Percentiles rank a stretch among this genome's conserved stretches.
Conservation (phyloP, 2,888 invertebrate genomes). For the Electrophaes corylata region DNA sequence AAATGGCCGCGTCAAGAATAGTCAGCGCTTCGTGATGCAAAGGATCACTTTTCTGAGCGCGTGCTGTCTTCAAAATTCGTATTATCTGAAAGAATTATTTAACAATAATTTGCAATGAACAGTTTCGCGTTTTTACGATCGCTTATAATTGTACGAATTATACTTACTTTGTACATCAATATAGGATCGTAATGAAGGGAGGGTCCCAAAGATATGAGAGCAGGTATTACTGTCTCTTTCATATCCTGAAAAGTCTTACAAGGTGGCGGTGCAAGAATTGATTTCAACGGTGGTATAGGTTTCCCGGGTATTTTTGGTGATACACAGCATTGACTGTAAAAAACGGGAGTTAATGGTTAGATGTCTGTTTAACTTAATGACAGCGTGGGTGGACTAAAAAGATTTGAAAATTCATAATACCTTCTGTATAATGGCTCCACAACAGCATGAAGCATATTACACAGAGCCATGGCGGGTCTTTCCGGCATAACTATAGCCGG, state of each 20-base stretch:
- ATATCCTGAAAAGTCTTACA: constrained; percentile 90
- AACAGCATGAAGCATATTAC: constrained; percentile 91
- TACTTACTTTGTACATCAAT: constrained; percentile 91
- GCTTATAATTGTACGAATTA: background rate
- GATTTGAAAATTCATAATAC: constrained; percentile 60
- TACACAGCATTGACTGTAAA: constrained; percentile 87
- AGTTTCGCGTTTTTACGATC: background rate
- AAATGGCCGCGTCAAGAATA: constrained; percentile 93
- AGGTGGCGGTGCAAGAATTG: constrained; percentile 85
- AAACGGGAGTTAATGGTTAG: background rate
- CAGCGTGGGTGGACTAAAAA: too few species aligned
- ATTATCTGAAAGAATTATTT: constrained; percentile 61
- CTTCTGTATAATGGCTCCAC: constrained; percentile 94
- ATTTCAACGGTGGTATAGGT: constrained; percentile 78
- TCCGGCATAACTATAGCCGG: constrained; percentile 92
- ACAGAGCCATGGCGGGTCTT: constrained; percentile 90
- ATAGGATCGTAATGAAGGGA: constrained; percentile 94
- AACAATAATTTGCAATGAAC: too few species aligned
- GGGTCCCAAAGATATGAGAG: constrained; percentile 93
- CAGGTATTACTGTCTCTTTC: constrained; percentile 91
- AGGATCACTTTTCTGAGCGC: constrained; percentile 73
- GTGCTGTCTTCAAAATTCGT: constrained; percentile 71
- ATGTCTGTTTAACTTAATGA: too few species aligned
- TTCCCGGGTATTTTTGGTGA: constrained; percentile 88
- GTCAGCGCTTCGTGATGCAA: constrained; percentile 93